phyloP scores from a whole-genome alignment of 2,888 invertebrate species.

The Ennomos erosarius region DNA sequence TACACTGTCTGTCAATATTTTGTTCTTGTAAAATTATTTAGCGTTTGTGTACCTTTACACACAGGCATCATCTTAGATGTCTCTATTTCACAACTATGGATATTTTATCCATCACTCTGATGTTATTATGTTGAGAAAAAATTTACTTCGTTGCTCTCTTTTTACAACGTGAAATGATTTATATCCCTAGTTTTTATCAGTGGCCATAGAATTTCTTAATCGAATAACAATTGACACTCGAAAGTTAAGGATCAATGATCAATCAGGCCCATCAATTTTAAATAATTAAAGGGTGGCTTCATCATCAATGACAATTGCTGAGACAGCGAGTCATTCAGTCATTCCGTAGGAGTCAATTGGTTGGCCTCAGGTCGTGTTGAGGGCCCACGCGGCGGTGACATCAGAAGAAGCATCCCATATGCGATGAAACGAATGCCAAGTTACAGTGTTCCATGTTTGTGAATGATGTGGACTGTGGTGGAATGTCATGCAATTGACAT shows the following conservation, averaged over 20 bases:
- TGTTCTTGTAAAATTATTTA: no score
- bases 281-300: constrained; percentile 38
- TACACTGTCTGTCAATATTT: neutral
- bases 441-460: constrained; percentile 2
- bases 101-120: no score
- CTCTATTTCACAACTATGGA: no score
- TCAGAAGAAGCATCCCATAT: constrained; percentile 35
- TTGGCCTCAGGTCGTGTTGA: constrained; percentile 43
- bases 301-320: constrained; percentile 41
- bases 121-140: no score
- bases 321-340: constrained; percentile 61
- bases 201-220: no score
- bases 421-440: constrained; percentile 8
- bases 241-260: constrained; percentile 40
- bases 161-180: no score
- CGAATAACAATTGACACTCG: neutral
- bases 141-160: no score
- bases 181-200: no score
- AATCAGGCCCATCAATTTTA: constrained; percentile 30
- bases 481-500: constrained; percentile 17
- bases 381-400: constrained; percentile 49
- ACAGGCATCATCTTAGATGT: no score
- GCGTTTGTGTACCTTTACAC: no score
- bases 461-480: neutral
- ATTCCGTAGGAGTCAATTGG: constrained; percentile 52